These are phyloP conservation scores for Valencia hispanica DNA, from an alignment of 2,797 vertebrate genomes.

Conservation along the genomic window DNA sequence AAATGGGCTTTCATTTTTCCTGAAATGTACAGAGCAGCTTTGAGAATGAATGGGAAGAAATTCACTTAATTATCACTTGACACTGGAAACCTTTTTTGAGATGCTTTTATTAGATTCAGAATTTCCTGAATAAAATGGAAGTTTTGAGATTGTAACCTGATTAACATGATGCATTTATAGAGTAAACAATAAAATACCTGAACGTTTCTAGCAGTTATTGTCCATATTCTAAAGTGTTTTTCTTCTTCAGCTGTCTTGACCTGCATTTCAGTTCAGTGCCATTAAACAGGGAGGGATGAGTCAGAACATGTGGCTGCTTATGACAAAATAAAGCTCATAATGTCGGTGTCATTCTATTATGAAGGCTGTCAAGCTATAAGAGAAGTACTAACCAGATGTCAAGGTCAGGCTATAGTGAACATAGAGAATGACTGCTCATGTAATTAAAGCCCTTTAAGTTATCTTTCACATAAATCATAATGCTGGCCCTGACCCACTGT, in stretches of 20 bases:
- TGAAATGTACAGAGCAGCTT: background rate
- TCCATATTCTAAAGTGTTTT: background rate
- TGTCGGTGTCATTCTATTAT: conserved; percentile 49
- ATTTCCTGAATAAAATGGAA: background rate
- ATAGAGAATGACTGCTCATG: background rate
- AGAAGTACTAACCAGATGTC: conserved; percentile 19
- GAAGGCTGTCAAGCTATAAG: conserved; percentile 48
- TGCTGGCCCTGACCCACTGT: background rate
- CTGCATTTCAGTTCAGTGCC: conserved; percentile 20
- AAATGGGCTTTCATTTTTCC: background rate
- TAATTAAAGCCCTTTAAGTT: background rate
- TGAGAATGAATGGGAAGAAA: background rate
- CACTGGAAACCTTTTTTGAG: too few relatives aligned
- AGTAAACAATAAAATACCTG: background rate
- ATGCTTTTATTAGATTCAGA: too few relatives aligned
- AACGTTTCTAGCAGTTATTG: background rate
- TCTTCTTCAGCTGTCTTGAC: conserved; percentile 39
- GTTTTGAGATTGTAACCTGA: background rate
- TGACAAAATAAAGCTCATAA: conserved; percentile 62
- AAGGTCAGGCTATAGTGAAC: conserved; percentile 45
- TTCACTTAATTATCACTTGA: background rate
- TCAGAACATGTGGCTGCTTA: conserved; percentile 18
- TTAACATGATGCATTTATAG: background rate
- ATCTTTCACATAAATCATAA: conserved; percentile 4
- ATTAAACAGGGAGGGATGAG: conserved; percentile 32